Conservation (phyloP, 2,113 vertebrate species). For the Maccullochella peelii region DNA sequence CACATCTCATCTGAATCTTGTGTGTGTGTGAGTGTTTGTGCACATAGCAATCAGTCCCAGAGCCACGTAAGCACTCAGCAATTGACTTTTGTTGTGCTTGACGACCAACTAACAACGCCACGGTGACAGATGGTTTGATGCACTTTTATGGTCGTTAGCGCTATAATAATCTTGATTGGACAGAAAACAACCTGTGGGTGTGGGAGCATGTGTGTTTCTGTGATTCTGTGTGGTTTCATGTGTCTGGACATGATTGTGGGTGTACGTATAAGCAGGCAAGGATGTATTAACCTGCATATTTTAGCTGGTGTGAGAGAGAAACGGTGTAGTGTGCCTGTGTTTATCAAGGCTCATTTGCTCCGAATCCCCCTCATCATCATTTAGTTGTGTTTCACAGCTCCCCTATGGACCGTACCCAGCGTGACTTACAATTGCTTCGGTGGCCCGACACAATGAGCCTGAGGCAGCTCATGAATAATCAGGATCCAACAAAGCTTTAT, state of each 20-base stretch:
- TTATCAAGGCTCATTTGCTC: constrained; percentile 58
- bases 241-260: background rate
- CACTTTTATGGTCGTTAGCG: constrained; percentile 10
- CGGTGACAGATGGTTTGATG: constrained; percentile 29
- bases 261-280: background rate
- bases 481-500: constrained; percentile 45
- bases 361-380: constrained; percentile 56
- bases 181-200: constrained; percentile 3
- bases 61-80: constrained; percentile 35
- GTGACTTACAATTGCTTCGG: constrained; percentile 56
- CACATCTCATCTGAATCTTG: constrained; percentile 7
- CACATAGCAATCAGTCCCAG: background rate
- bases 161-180: constrained; percentile 39
- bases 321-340: background rate
- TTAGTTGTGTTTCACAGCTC: constrained; percentile 62
- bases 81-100: constrained; percentile 44
- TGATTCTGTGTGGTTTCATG: background rate
- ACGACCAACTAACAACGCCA: constrained; percentile 9
- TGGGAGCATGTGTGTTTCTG: background rate
- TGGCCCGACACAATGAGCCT: constrained; percentile 41
- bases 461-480: constrained; percentile 59
- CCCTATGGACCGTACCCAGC: constrained; percentile 54
- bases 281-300: constrained; percentile 4
- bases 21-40: constrained; percentile 1
- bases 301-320: constrained; percentile 15